Conservation (phyloP, 1,140 invertebrate species). For the Whitmania pigra region DNA sequence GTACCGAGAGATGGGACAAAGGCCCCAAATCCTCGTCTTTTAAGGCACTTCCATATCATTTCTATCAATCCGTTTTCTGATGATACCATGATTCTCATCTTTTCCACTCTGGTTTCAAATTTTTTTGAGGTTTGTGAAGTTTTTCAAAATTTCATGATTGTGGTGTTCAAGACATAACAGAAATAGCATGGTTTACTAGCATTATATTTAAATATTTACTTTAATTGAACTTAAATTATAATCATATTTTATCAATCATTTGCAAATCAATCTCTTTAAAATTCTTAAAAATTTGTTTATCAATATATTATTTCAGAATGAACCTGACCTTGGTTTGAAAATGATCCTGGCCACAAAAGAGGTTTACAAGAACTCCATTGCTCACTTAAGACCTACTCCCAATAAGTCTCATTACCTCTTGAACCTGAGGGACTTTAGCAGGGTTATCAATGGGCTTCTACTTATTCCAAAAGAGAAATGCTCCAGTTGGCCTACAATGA, state of each 20-base stretch:
- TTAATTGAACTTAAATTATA: not conserved
- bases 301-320: no score
- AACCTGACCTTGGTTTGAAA: conserved; percentile 1
- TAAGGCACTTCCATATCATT: conserved; percentile 41
- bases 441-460: conserved; percentile 41
- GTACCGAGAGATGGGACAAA: conserved; percentile 28
- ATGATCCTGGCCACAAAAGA: conserved; percentile 27
- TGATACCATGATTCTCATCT: conserved; percentile 42
- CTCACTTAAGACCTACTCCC: conserved; percentile 39
- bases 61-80: conserved; percentile 42
- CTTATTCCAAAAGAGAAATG: conserved; percentile 65
- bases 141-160: not conserved
- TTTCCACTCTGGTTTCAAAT: conserved; percentile 56
- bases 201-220: conserved; percentile 4
- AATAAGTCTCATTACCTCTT: conserved; percentile 43
- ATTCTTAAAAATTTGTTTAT: not conserved
- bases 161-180: not conserved
- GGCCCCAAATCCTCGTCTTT: conserved; percentile 36
- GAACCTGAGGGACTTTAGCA: conserved; percentile 41
- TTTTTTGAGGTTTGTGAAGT: conserved; percentile 53
- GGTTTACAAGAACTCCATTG: conserved; percentile 41
- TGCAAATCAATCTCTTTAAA: not conserved
- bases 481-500: conserved; percentile 37
- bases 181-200: no score
- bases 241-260: no score